These are phyloP conservation scores for Porites lobata DNA, from an alignment of 92 coral and sea anemone species.

Conservation along the genomic window DNA sequence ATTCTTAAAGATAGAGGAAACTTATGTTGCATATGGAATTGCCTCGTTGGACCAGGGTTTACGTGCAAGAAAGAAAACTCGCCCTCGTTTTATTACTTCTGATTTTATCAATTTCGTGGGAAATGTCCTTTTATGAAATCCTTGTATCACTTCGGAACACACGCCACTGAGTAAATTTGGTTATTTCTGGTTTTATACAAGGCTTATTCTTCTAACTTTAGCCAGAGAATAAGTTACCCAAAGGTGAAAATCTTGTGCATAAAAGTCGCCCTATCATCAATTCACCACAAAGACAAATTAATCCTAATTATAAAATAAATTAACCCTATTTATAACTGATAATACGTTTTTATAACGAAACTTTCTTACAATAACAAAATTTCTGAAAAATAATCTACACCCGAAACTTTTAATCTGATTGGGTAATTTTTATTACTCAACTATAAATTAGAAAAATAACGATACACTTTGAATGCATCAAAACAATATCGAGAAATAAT, in stretches of 20 bases:
- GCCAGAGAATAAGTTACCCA: background rate
- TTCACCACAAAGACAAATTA: background rate
- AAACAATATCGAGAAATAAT: constrained; percentile 8
- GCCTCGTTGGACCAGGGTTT: too few relatives aligned
- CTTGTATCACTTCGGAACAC: too few relatives aligned
- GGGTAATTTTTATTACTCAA: background rate
- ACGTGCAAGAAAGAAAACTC: too few relatives aligned
- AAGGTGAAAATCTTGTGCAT: background rate
- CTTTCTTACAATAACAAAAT: background rate
- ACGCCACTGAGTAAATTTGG: background rate
- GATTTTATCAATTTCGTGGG: too few relatives aligned
- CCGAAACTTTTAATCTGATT: background rate
- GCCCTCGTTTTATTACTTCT: too few relatives aligned
- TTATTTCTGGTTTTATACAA: background rate
- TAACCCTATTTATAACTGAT: too few relatives aligned
- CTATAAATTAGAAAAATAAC: constrained; percentile 17
- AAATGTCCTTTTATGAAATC: too few relatives aligned
- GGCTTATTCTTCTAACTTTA: background rate
- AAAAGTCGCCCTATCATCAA: background rate
- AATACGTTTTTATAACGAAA: background rate
- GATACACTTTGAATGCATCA: constrained; percentile 1
- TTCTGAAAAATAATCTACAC: background rate
- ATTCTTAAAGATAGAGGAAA: too few relatives aligned
- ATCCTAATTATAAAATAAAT: too few relatives aligned
- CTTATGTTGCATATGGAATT: too few relatives aligned